Evolutionary conservation across 2,888 invertebrate genomes (phyloP).

Genomic region (Rhyacophila evoluta): DNA sequence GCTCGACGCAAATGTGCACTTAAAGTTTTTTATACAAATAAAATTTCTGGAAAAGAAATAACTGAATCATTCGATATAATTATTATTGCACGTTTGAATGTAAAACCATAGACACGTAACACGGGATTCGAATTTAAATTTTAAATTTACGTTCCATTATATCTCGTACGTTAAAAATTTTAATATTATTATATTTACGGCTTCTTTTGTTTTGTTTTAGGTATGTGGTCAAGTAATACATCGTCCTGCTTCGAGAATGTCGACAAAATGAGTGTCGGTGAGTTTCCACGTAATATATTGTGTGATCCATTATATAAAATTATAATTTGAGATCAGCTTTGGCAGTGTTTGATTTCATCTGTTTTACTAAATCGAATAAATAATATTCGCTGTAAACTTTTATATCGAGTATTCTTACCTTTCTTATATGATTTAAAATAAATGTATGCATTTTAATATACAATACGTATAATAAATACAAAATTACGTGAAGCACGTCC

Average conservation of each 20-base stretch:
- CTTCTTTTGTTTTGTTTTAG: neutral
- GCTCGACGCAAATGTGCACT: slow-evolving; percentile 20
- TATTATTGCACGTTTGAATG: neutral
- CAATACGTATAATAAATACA: too few relatives aligned
- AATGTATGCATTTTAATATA: too few relatives aligned
- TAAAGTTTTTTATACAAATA: neutral
- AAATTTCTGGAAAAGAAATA: neutral
- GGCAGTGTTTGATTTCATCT: too few relatives aligned
- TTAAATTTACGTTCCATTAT: neutral
- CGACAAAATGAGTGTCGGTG: neutral
- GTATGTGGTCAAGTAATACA: slow-evolving; percentile 10
- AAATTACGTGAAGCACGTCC: too few relatives aligned
- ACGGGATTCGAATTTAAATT: neutral
- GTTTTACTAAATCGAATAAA: too few relatives aligned
- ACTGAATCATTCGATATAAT: neutral
- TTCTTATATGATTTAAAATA: too few relatives aligned
- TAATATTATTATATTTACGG: neutral
- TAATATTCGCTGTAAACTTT: too few relatives aligned
- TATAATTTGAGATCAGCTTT: neutral
- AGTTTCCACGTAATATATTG: neutral
- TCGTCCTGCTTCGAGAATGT: slow-evolving; percentile 19
- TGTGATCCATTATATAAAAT: neutral
- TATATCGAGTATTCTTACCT: too few relatives aligned
- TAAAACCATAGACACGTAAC: neutral
- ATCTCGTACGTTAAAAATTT: neutral